A percentile compares a stretch with the other conserved stretches of the same genome.
These are phyloP conservation scores for Ptiloglossa arizonensis DNA, from an alignment of 1,140 invertebrate species.

Conservation along the genomic window DNA sequence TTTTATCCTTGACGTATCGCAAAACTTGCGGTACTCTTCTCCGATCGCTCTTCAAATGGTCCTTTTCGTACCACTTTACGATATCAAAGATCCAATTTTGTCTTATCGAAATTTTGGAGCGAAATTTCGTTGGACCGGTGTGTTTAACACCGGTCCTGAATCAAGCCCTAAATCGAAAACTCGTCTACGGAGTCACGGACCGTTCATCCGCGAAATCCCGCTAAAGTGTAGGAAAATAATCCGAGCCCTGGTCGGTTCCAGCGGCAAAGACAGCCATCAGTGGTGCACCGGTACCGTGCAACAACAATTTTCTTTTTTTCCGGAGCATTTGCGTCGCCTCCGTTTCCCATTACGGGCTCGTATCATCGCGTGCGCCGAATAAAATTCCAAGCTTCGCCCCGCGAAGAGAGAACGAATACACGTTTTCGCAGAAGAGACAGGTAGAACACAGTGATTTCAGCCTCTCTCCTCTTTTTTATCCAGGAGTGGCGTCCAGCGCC, in stretches of 20 bases:
- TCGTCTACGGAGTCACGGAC: no score
- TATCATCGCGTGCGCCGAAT: slow-evolving; percentile 30
- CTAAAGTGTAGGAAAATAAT: background rate
- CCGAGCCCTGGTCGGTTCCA: background rate
- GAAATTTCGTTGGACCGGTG: no score
- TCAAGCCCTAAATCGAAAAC: no score
- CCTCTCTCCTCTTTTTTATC: slow-evolving; percentile 12
- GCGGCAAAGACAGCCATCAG: slow-evolving; percentile 11
- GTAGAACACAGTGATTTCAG: slow-evolving; percentile 33
- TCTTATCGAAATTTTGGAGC: no score
- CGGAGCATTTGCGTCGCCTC: slow-evolving; percentile 3
- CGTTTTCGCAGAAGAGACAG: slow-evolving; percentile 43
- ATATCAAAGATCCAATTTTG: no score
- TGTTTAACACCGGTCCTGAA: no score
- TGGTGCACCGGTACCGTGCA: background rate
- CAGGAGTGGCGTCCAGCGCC: slow-evolving; percentile 52
- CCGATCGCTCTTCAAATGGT: no score
- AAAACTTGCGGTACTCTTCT: no score
- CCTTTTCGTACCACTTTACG: no score
- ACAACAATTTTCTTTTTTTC: slow-evolving; percentile 24
- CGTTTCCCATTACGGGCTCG: slow-evolving; percentile 35
- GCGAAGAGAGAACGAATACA: slow-evolving; percentile 1
- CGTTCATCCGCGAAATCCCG: no score
- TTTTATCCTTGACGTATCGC: no score
- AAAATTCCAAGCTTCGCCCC: background rate